These are phyloP conservation scores for Platanista minor DNA, from an alignment of 2,113 vertebrate genomes.

Conservation along the genomic window DNA sequence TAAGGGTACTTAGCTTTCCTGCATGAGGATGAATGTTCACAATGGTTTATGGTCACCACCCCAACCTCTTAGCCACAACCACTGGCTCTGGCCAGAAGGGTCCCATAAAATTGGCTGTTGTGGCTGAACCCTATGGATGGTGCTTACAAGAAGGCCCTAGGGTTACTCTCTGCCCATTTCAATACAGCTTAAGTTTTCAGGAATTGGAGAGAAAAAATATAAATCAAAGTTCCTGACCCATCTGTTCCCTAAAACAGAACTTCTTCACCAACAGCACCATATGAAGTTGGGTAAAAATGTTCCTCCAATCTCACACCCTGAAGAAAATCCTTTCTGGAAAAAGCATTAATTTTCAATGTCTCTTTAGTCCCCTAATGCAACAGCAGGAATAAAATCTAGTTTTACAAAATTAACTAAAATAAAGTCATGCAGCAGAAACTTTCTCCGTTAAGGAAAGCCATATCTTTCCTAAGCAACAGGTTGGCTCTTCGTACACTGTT, in stretches of 20 bases:
- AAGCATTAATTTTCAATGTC: not conserved
- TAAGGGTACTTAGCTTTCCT: not conserved
- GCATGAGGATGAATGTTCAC: not conserved
- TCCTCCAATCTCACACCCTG: not conserved
- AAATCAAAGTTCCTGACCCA: not conserved
- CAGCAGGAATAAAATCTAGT: conserved; percentile 12
- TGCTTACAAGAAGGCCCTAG: not conserved
- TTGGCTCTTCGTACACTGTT: not conserved
- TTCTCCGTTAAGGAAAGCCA: conserved; percentile 6
- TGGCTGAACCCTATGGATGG: not conserved
- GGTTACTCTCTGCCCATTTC: not conserved
- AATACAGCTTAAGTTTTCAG: not conserved
- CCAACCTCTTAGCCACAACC: no score
- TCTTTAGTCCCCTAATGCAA: not conserved
- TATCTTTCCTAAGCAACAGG: not conserved
- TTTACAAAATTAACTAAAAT: conserved; percentile 55
- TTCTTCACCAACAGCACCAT: not conserved
- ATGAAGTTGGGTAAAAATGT: no score
- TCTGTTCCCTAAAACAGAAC: not conserved
- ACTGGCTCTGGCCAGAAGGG: not conserved
- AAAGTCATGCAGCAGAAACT: not conserved
- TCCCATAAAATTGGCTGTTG: not conserved
- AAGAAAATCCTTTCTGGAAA: not conserved
- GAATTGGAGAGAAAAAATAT: not conserved
- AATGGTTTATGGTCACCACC: not conserved